Evolutionary conservation across 2,888 invertebrate genomes (phyloP), one percentile per base, ranked within the genome.

Genomic region (Cryptops parisi): DNA sequence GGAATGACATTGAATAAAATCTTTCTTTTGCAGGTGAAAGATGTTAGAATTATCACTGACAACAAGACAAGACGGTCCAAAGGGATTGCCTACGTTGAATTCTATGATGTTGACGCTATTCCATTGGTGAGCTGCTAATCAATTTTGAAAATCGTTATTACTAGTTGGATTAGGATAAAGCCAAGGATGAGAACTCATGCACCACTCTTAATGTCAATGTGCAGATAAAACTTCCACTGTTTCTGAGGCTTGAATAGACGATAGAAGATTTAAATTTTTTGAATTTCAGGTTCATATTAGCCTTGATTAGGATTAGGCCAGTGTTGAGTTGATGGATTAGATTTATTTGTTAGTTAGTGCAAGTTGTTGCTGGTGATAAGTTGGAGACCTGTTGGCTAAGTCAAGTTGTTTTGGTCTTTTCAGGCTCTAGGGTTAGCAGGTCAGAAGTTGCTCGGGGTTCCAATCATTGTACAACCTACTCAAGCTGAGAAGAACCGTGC

Each of bases 21-120:
- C n/a, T 60, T 44, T 55, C 38, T 49, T 39, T 57, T 58, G 17
- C 55, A 75, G 74, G 77, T 78, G 12, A 80, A 93, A 62, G 98
- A 99, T 74, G 98, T 99, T 21, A 78, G 97, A 64, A 81, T 99
- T 62, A 99, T 99, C 55, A 94, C 94, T 54, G 98, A 98, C 72
- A 97, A 96, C 71, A 96, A 97, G 72, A 99, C 98, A 0, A 80
- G 97, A 65, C 76, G 97, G 60, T 97, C 97, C 65, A 99, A 99
- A 72, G 98, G 98, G 45, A 97, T 99, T 63, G 90, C 97, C n/a
- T 99, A 99, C 67, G 91, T 99, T 56, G 98, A 99, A 72, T 99
- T 98, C 68, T 85, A 86, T 70, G 96, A 97, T 73, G 87, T 93
- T 1, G 96, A 96, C 72, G 91, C 94, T 58, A 97, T 98, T 6